Conservation (phyloP, 2,113 vertebrate species). For the Balaeniceps rex region DNA sequence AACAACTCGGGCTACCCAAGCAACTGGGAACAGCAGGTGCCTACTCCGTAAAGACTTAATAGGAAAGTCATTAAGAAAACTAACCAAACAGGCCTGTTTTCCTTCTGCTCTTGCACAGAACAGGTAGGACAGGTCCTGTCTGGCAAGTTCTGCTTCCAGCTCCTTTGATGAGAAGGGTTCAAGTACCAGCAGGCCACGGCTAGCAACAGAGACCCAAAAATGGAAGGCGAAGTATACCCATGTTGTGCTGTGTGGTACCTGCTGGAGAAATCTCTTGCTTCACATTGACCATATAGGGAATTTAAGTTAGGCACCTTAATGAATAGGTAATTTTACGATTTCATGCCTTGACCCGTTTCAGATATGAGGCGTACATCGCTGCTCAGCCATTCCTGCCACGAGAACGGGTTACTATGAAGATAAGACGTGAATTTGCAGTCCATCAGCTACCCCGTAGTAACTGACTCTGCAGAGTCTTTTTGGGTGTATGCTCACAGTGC, state of each 20-base stretch:
- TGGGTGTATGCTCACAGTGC: neutral
- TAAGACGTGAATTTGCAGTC: neutral
- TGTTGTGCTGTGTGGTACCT: neutral
- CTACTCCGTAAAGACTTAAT: neutral
- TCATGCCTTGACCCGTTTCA: neutral
- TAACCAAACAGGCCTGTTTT: neutral
- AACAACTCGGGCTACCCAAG: neutral
- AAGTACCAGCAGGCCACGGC: neutral
- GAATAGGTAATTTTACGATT: neutral
- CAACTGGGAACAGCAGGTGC: neutral
- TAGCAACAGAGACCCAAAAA: neutral
- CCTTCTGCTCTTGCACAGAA: neutral
- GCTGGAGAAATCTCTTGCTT: neutral
- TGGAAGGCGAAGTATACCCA: neutral
- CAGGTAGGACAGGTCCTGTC: neutral
- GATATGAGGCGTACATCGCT: fast-evolving
- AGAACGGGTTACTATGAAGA: neutral
- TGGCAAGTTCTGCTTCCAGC: neutral
- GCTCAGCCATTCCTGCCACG: neutral
- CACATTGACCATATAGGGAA: neutral
- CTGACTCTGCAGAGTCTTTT: neutral
- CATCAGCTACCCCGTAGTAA: neutral
- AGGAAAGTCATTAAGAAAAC: neutral
- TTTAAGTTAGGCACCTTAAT: neutral
- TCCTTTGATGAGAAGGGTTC: neutral